Conservation (phyloP, 1,140 invertebrate genomes). For the Philotrypesis tridentata region DNA sequence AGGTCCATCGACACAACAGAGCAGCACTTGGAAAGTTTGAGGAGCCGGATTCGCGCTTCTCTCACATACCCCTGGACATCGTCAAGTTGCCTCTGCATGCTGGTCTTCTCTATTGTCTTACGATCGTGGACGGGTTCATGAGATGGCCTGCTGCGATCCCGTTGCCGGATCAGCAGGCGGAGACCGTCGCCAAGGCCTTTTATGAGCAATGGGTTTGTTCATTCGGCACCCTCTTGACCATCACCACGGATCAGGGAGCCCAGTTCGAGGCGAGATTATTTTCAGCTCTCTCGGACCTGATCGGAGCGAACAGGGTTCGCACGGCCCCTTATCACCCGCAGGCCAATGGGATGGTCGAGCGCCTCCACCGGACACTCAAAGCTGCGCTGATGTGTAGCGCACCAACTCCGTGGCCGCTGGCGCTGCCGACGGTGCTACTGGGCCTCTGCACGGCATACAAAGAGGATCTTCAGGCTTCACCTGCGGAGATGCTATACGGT, state of each 20-base stretch:
- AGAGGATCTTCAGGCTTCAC: constrained; percentile 54
- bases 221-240: not conserved
- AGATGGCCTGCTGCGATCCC: not conserved
- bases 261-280: not conserved
- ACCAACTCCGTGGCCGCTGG: constrained; percentile 45
- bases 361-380: not conserved
- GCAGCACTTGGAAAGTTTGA: not conserved
- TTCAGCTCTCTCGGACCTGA: not conserved
- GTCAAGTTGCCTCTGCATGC: constrained; percentile 18
- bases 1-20: constrained; percentile 42
- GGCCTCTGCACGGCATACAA: constrained; percentile 42
- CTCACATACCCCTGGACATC: constrained; percentile 48
- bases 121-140: not conserved
- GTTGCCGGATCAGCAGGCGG: not conserved
- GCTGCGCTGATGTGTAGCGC: not conserved
- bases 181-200: not conserved
- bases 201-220: not conserved
- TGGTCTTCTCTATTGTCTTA: too few relatives aligned
- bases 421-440: constrained; percentile 52
- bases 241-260: constrained; percentile 3
- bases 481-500: constrained; percentile 54
- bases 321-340: constrained; percentile 15
- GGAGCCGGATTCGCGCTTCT: not conserved
- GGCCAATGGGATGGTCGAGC: constrained; percentile 15
- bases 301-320: not conserved